phyloP scores from a whole-genome alignment of 1,140 invertebrate species.

The Lepidotrigona ventralis region DNA sequence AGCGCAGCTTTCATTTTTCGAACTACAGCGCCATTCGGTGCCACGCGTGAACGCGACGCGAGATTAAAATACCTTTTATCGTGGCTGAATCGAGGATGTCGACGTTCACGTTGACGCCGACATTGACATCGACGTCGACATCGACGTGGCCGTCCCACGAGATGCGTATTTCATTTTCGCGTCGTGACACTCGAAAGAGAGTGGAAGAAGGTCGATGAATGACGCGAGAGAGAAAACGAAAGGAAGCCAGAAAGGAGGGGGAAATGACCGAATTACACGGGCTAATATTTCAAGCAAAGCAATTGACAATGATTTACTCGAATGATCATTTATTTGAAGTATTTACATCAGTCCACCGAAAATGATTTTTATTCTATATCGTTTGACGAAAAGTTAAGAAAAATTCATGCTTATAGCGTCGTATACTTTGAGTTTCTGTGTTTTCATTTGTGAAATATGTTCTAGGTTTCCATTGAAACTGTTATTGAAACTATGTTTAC shows the following conservation, averaged over 20 bases:
- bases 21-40: no score
- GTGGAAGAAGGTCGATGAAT: neutral
- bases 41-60: slow-evolving; percentile 15
- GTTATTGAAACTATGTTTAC: no score
- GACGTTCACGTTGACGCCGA: neutral
- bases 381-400: no score
- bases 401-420: no score
- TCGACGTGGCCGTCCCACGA: slow-evolving; percentile 27
- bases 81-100: slow-evolving; percentile 24
- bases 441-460: no score
- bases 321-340: neutral
- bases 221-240: neutral
- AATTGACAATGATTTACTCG: neutral
- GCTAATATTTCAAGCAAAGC: slow-evolving; percentile 1
- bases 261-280: neutral
- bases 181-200: no score
- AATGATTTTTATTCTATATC: neutral
- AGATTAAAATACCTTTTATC: slow-evolving; percentile 62
- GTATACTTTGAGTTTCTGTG: no score
- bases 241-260: neutral
- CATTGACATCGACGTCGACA: neutral
- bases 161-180: slow-evolving; percentile 57
- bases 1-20: neutral
- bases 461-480: no score
- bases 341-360: neutral